A percentile compares a stretch with the other conserved stretches of the same genome.
Evolutionary conservation across 2,797 vertebrate genomes (phyloP).

Genomic region (Poecilia velifera): DNA sequence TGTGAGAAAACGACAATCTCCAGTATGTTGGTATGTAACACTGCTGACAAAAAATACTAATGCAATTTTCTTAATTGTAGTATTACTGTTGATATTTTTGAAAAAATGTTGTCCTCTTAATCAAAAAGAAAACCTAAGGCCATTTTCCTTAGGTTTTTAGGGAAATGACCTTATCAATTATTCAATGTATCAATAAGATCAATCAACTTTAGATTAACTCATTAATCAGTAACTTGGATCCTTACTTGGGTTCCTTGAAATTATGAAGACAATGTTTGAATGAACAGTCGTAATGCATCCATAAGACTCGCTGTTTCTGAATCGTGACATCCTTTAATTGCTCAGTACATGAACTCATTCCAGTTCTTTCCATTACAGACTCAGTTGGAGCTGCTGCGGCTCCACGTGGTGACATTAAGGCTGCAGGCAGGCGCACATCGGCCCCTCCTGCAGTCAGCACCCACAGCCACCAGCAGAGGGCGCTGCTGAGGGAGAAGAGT

Average conservation of each 20-base stretch:
- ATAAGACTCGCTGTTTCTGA: background rate
- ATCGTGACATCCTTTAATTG: background rate
- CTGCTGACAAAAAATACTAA: no score
- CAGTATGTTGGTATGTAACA: no score
- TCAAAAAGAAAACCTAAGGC: no score
- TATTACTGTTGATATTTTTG: no score
- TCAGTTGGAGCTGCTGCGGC: slow-evolving; percentile 57
- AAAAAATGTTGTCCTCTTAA: no score
- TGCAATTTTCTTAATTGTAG: no score
- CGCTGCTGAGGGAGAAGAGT: slow-evolving; percentile 81
- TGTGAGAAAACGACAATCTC: no score
- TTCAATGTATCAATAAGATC: no score
- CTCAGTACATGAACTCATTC: background rate
- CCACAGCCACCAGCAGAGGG: slow-evolving; percentile 77
- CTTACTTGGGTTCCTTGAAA: background rate
- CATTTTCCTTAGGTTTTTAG: no score
- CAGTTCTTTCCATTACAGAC: slow-evolving; percentile 43
- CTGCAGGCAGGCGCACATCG: slow-evolving; percentile 79
- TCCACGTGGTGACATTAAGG: slow-evolving; percentile 74
- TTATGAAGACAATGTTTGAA: background rate
- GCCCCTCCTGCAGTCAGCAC: slow-evolving; percentile 75
- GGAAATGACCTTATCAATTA: no score
- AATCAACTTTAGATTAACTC: no score
- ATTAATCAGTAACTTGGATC: no score
- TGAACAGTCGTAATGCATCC: background rate